Evolutionary conservation across 2,113 vertebrate genomes (phyloP).

Genomic region (Sylvietta virens): DNA sequence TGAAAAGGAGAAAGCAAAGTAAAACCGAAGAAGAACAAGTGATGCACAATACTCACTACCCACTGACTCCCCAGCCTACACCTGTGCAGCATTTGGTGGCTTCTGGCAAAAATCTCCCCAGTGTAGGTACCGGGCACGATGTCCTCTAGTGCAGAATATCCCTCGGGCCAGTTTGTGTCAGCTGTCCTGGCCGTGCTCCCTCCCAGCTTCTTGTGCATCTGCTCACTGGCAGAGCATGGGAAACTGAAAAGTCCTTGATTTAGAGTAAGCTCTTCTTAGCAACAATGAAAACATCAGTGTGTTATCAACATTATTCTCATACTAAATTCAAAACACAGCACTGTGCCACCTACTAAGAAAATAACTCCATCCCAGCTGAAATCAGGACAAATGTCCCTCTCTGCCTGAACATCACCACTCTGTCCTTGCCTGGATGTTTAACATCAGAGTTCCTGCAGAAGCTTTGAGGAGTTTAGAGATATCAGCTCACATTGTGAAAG

Average conservation of each 20-base stretch:
- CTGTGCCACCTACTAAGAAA: background rate
- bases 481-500: background rate
- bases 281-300: background rate
- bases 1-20: background rate
- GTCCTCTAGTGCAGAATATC: background rate
- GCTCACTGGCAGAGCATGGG: background rate
- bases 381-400: background rate
- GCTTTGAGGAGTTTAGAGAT: background rate
- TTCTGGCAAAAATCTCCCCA: background rate
- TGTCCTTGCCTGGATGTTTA: background rate
- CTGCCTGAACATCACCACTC: background rate
- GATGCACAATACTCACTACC: background rate
- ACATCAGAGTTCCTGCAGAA: background rate
- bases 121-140: background rate
- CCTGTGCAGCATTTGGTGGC: background rate
- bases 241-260: background rate
- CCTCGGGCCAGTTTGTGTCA: background rate
- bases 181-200: background rate
- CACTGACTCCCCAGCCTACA: background rate
- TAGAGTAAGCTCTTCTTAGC: background rate
- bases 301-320: background rate
- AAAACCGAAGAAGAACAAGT: background rate
- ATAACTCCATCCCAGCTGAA: background rate
- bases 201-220: background rate
- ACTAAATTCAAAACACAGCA: background rate